Evolutionary conservation across 2,888 invertebrate species (phyloP), one percentile per base, ranked within the genome.

Genomic region (Diachrysia chrysitis): DNA sequence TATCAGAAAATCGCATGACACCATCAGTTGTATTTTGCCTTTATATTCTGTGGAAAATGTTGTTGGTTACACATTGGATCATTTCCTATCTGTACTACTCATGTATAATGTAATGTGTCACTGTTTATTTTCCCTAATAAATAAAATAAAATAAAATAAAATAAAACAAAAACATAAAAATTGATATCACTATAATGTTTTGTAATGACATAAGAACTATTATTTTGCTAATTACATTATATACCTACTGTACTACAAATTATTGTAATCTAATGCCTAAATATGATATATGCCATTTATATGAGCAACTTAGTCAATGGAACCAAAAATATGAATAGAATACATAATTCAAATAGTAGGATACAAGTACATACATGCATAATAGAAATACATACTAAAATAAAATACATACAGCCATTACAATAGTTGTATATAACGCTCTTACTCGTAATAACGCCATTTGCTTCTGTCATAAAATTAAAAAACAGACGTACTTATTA

Each of bases 331-430:
- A 63, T 73, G 51, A 67, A 67, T 54, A 69, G 63, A 42, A 71
- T 66, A 76, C 51, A 64, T 66, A 62, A 35, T 35, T 61, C 17
- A 68, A 66, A 67, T 46, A 73, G 61, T 46, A 73, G 61, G 65
- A 83, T 71, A 78, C 70, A 76, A 73, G 21, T 73, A 82, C 71
- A 78, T 76, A 76, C 91, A 89, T 87, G 92, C 93, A 90, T 71
- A 83, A 87, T 79, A 85, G 77, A 72, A 77, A 78, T 83, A 86
- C 78, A 85, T 85, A 86, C 83, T 84, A 83, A 86, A 85, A 85
- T 86, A 85, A 84, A 85, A 90, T 95, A 95, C 94, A 95, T 95
- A 95, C 95, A 94, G 87, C 93, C 92, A 89, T 94, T 95, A 91
- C 86, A 88, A 92, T 88, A 93, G 90, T 92, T 92, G 94, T 93